These are phyloP conservation scores for Stomatorhinus walkeri DNA, from an alignment of 2,797 vertebrate species.

Conservation along the genomic window DNA sequence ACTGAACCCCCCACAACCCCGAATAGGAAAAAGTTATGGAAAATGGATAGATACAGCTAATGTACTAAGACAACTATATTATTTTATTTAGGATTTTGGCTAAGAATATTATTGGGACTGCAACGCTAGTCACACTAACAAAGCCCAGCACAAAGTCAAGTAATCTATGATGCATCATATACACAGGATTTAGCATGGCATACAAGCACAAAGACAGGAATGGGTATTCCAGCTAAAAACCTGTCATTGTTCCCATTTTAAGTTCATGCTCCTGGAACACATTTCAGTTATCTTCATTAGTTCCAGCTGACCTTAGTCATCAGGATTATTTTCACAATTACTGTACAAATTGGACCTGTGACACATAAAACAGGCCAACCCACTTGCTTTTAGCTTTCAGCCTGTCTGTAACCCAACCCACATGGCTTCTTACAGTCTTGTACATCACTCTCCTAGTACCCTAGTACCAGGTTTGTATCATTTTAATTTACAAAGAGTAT, in stretches of 20 bases:
- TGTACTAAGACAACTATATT: background rate
- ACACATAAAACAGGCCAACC: background rate
- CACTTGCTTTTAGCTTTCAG: background rate
- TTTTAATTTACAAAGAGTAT: background rate
- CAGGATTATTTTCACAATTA: slow-evolving; percentile 20
- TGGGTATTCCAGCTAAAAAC: background rate
- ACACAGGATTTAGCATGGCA: background rate
- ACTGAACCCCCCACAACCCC: background rate
- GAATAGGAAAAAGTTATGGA: background rate
- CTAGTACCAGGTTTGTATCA: background rate
- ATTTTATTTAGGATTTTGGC: background rate
- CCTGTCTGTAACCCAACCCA: background rate
- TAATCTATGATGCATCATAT: background rate
- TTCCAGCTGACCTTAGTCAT: slow-evolving; percentile 22
- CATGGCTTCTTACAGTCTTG: background rate
- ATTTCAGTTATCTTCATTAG: slow-evolving; percentile 14
- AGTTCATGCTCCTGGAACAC: background rate
- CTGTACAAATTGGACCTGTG: slow-evolving; percentile 12
- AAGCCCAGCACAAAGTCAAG: background rate
- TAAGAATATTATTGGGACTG: background rate
- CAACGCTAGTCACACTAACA: background rate
- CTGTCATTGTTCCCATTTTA: background rate
- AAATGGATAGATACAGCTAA: background rate
- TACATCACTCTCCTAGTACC: background rate
- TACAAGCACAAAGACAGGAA: background rate